phyloP scores from a whole-genome alignment of 2,113 vertebrate genomes.

The Eulacestoma nigropectus region DNA sequence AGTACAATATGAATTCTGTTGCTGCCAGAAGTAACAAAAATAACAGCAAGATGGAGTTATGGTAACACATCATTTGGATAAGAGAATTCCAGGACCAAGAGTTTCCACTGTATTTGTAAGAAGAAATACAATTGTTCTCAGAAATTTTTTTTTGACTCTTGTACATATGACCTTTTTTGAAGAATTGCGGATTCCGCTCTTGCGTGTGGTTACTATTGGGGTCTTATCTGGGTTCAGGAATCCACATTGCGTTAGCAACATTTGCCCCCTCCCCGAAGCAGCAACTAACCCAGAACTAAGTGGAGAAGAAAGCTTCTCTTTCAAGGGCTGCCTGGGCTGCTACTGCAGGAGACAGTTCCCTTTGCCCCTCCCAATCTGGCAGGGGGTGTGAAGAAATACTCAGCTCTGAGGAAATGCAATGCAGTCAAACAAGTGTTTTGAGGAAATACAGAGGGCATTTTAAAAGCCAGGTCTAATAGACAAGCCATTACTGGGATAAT shows the following conservation, averaged over 20 bases:
- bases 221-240: neutral
- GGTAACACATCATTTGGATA: neutral
- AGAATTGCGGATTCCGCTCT: neutral
- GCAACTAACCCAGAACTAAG: neutral
- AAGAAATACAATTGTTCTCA: neutral
- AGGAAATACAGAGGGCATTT: neutral
- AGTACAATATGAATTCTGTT: neutral
- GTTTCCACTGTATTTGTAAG: neutral
- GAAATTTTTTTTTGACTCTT: neutral
- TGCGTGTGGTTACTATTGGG: neutral
- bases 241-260: neutral
- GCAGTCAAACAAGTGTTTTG: neutral
- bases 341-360: neutral
- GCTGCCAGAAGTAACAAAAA: neutral
- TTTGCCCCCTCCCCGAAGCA: neutral
- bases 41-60: neutral
- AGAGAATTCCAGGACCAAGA: neutral
- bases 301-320: neutral
- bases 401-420: neutral
- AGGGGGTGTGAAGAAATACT: neutral
- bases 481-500: neutral
- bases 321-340: neutral
- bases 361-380: neutral
- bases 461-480: neutral
- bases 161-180: neutral